Evolutionary conservation across 2,888 invertebrate genomes (phyloP).

Genomic region (Dynastes grantii): DNA sequence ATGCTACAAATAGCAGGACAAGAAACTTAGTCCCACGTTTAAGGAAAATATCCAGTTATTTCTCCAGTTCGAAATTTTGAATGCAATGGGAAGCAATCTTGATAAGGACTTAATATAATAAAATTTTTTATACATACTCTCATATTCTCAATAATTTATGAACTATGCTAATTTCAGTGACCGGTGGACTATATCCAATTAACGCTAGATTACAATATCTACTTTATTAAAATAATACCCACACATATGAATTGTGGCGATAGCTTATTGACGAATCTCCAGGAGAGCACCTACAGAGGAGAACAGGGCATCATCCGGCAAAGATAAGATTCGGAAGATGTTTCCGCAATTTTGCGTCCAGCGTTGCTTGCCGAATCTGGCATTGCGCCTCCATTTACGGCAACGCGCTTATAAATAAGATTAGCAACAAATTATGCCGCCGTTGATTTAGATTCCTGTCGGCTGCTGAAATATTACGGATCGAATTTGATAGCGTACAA

Average conservation of each 20-base stretch:
- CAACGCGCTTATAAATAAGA: constrained; percentile 29
- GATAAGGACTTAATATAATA: too few species aligned
- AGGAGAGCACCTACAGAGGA: background rate
- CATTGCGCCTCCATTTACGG: constrained; percentile 45
- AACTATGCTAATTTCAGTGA: too few species aligned
- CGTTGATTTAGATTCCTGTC: constrained; percentile 49
- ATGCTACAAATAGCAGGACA: too few species aligned
- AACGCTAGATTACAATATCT: too few species aligned
- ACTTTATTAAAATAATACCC: background rate
- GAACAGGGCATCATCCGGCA: background rate
- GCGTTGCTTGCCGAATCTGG: background rate
- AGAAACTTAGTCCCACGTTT: too few species aligned
- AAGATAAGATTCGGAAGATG: constrained; percentile 7
- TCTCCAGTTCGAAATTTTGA: too few species aligned
- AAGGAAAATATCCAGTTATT: too few species aligned
- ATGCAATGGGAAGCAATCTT: too few species aligned
- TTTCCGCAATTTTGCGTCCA: constrained; percentile 11
- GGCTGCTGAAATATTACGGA: constrained; percentile 36
- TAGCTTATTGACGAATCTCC: background rate
- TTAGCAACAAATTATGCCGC: constrained; percentile 46
- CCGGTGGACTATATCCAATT: too few species aligned
- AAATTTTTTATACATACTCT: too few species aligned
- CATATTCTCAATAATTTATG: too few species aligned
- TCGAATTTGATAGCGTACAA: constrained; percentile 18
- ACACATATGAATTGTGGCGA: background rate